These are phyloP conservation scores for Lissonota sp. DNA, from an alignment of 2,888 invertebrate species.

Conservation along the genomic window DNA sequence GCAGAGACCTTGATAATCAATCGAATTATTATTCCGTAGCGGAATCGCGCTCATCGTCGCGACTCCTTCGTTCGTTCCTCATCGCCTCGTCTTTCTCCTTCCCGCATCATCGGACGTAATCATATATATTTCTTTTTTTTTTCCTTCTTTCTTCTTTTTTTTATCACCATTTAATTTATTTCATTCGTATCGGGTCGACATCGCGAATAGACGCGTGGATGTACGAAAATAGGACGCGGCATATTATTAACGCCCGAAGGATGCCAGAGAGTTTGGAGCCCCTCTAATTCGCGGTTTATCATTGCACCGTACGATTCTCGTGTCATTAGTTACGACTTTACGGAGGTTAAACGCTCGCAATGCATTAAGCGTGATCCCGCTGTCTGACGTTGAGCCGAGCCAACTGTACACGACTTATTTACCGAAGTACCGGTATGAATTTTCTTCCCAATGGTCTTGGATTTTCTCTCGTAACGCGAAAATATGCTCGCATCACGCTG, in stretches of 20 bases:
- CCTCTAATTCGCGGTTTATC: constrained; percentile 61
- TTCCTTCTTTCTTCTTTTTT: not conserved
- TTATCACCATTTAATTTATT: not conserved
- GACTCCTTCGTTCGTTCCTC: constrained; percentile 3
- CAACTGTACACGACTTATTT: constrained; percentile 18
- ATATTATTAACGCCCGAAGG: constrained; percentile 1
- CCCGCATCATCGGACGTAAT: constrained; percentile 19
- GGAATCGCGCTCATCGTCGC: constrained; percentile 39
- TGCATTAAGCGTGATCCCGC: constrained; percentile 61
- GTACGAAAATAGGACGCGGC: constrained; percentile 8
- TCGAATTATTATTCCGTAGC: constrained; percentile 47
- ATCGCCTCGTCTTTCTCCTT: not conserved
- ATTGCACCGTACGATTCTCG: constrained; percentile 55
- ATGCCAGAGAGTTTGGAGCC: not conserved
- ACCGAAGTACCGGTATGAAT: too few relatives aligned
- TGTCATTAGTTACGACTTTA: constrained; percentile 61
- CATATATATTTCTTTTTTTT: constrained; percentile 5
- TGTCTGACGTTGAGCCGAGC: constrained; percentile 36
- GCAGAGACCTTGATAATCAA: constrained; percentile 22
- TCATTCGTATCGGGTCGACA: constrained; percentile 4
- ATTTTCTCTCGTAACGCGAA: too few relatives aligned
- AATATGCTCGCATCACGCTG: too few relatives aligned
- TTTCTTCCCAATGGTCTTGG: too few relatives aligned
- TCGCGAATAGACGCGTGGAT: not conserved
- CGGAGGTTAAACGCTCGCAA: constrained; percentile 54